Conservation (phyloP, 2,113 vertebrate genomes). For the Formicarius rufipectus region DNA sequence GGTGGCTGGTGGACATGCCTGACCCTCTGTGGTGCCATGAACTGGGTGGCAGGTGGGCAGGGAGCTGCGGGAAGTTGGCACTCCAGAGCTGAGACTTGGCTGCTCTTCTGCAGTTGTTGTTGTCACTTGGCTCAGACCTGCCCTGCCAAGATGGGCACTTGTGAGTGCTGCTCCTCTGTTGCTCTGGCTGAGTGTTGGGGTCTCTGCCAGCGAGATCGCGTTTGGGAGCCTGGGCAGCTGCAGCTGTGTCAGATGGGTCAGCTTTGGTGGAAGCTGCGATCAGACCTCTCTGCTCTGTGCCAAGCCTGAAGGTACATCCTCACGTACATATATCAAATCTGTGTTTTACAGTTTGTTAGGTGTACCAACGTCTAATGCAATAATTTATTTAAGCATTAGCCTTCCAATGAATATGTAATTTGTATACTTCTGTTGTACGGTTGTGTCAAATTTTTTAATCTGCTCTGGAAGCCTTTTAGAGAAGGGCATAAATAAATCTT, state of each 20-base stretch:
- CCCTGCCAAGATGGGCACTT: accelerated
- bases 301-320: neutral
- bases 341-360: neutral
- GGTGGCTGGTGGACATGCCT: neutral
- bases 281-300: neutral
- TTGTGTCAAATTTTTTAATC: neutral
- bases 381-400: neutral
- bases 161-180: neutral
- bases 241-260: accelerated
- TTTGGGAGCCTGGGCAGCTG: neutral
- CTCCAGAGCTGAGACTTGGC: neutral
- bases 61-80: accelerated
- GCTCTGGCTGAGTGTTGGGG: neutral
- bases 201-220: accelerated
- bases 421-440: accelerated
- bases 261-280: neutral
- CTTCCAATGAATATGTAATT: neutral
- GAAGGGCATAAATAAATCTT: neutral
- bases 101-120: neutral
- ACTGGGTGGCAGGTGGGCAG: neutral
- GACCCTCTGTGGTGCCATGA: neutral
- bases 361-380: neutral
- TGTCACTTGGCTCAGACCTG: neutral
- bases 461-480: neutral
- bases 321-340: neutral